phyloP scores from a whole-genome alignment of 2,888 invertebrate species.

The Chaitophorus viminalis region DNA sequence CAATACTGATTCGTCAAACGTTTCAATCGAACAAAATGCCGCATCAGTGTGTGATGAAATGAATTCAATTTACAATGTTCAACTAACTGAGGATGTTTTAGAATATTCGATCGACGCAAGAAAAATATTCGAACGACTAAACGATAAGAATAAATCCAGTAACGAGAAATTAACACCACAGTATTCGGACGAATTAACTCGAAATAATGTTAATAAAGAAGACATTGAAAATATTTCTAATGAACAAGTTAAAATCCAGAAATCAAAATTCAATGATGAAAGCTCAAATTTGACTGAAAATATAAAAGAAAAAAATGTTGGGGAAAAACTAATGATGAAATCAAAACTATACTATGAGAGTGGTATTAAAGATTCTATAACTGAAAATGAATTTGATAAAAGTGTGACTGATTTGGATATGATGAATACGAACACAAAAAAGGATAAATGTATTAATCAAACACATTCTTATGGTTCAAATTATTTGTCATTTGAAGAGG shows the following conservation, averaged over 20 bases:
- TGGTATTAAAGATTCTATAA: background rate
- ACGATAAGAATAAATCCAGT: background rate
- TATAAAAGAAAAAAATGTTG: background rate
- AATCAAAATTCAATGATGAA: background rate
- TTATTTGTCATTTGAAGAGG: background rate
- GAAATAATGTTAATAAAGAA: slow-evolving; percentile 49
- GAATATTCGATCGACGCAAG: slow-evolving; percentile 56
- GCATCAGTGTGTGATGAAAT: background rate
- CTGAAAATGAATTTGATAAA: background rate
- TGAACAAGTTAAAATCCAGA: background rate
- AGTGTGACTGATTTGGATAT: background rate
- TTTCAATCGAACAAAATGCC: slow-evolving; percentile 53
- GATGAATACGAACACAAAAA: background rate
- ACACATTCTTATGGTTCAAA: background rate
- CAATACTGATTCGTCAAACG: slow-evolving; percentile 61
- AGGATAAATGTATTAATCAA: no score
- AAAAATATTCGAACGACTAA: background rate
- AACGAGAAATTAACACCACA: background rate
- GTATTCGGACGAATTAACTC: background rate
- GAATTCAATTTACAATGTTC: background rate
- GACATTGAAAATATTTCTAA: slow-evolving; percentile 63
- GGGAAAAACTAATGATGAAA: background rate
- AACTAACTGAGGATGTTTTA: slow-evolving; percentile 29
- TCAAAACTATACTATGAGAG: background rate
- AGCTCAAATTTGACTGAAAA: background rate